A percentile compares a stretch with the other conserved stretches of the same genome.
Conservation (phyloP, 2,113 vertebrate genomes). For the Pogonocichla stellata region DNA sequence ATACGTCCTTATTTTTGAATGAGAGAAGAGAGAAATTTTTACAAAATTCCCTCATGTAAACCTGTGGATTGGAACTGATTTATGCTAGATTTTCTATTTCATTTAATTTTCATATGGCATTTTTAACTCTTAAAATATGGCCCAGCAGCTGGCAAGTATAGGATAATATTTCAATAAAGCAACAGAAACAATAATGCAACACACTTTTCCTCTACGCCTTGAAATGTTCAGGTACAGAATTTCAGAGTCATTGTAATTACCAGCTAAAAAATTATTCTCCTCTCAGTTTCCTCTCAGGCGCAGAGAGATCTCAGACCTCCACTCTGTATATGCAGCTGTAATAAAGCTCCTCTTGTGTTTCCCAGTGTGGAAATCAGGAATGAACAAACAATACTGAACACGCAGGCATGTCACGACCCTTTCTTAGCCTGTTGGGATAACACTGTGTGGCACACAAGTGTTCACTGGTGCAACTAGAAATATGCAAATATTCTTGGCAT, state of each 20-base stretch:
- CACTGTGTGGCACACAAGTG: background rate
- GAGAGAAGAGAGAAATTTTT: background rate
- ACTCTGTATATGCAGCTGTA: background rate
- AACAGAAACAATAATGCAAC: background rate
- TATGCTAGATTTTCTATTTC: background rate
- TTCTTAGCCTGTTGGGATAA: background rate
- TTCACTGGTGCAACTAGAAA: background rate
- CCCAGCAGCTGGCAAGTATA: background rate
- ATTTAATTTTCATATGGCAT: background rate
- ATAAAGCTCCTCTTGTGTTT: background rate
- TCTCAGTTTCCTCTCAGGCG: background rate
- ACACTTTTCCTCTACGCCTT: background rate
- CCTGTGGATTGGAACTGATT: background rate
- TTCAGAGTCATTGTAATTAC: background rate
- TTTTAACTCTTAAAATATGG: background rate
- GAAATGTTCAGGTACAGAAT: background rate
- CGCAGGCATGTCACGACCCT: background rate
- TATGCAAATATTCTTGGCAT: background rate
- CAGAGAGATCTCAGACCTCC: background rate
- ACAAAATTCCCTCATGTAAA: background rate
- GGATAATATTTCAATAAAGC: background rate
- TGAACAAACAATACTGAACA: background rate
- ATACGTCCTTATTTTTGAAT: background rate
- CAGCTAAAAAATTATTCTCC: background rate
- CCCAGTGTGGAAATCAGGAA: background rate